Evolutionary conservation across 2,797 vertebrate genomes (phyloP), one percentile per base, ranked within the genome.

Genomic region (Taenioides sp.): DNA sequence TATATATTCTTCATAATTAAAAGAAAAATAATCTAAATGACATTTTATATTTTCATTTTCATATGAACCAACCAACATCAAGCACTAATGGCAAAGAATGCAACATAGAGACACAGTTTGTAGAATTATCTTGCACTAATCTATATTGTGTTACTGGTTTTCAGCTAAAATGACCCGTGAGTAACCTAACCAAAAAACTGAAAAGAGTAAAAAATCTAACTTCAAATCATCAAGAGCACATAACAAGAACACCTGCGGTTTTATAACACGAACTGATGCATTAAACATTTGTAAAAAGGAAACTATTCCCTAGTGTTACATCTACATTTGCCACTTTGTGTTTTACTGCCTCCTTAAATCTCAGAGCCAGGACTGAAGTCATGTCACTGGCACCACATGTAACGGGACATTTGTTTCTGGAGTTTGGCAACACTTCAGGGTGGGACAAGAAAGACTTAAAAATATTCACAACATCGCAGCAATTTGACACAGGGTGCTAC

Each of bases 331-430:
- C 80, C 84, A 70, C 76, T 84, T 72, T 82, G 77, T 67, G 66
- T 87, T 88, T 89, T 85, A 88, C 82, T 81, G 66, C 79, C 82
- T 84, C 75, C 80, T 87, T 82, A 85, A 87, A 82, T 69, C 25
- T 66, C 43, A n/a, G 78, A 79, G 85, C 88, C 88, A 90, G 86
- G 78, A 80, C 71, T 87, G 86, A 90, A 90, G 91, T 93, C 90
- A 93, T 89, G 84, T 70, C 87, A 67, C 85, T 93, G 91, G 91
- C 89, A 14, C 6, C 37, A 89, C 82, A 84, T 87, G 81, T 81
- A 68, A 91, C 75, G 63, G 79, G 72, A 91, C 75, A 65, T 81
- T 7, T 83, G 88, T 84, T 78, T 83, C 88, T 87, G 84, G 85
- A 80, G 74, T 69, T 86, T 93, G 91, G 91, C 87, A 78, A 69